phyloP scores from a whole-genome alignment of 2,113 vertebrate genomes.

The Geothlypis trichas region DNA sequence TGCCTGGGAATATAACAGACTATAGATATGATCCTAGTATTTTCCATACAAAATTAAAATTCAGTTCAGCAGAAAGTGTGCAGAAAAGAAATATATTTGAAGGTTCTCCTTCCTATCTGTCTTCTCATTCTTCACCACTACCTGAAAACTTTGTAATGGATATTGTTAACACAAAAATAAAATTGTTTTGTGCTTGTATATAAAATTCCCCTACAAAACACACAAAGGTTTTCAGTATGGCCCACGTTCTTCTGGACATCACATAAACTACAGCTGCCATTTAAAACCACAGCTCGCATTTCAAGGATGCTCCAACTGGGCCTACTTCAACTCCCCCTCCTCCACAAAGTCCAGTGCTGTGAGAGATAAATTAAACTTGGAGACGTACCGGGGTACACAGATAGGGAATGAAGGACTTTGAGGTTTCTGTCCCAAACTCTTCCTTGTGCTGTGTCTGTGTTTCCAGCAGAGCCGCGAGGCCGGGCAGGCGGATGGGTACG shows the following conservation, averaged over 20 bases:
- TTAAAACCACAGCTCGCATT: not conserved
- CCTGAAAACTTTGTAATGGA: slow-evolving; percentile 18
- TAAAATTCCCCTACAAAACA: not conserved
- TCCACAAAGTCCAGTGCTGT: not conserved
- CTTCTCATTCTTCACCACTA: not conserved
- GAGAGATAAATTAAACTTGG: not conserved
- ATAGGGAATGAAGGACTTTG: not conserved
- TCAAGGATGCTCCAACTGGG: not conserved
- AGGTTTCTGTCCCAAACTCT: rapidly evolving
- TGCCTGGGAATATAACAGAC: slow-evolving; percentile 46
- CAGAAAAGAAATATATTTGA: not conserved
- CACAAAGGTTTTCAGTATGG: not conserved
- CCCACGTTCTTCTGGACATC: not conserved
- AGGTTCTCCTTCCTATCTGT: not conserved
- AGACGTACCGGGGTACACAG: not conserved
- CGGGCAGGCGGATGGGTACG: rapidly evolving
- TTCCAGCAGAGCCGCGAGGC: not conserved
- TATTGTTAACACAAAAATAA: not conserved
- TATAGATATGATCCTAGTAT: slow-evolving; percentile 15
- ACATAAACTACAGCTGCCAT: not conserved
- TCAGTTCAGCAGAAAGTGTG: not conserved
- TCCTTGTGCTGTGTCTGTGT: not conserved
- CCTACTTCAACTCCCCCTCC: not conserved
- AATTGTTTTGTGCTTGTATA: not conserved
- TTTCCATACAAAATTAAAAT: slow-evolving; percentile 12